Percentiles rank a stretch among this genome's conserved stretches.
phyloP scores from a whole-genome alignment of 1,140 invertebrate genomes.

The Temnothorax curvispinosus region DNA sequence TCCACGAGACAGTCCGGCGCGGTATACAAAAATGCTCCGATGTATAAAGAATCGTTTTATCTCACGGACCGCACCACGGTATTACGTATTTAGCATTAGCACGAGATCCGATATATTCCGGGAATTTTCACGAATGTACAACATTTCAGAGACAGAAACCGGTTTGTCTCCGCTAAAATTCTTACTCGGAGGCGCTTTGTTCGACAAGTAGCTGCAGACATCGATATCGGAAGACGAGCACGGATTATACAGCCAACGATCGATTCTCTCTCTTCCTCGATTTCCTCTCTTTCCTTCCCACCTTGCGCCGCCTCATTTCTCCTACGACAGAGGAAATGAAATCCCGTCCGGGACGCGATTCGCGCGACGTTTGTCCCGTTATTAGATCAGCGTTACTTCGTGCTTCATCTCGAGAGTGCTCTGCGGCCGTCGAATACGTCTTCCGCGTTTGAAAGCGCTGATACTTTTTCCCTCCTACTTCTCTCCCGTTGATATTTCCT shows the following conservation, averaged over 20 bases:
- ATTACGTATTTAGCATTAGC: background rate
- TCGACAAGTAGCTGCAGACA: conserved; percentile 73
- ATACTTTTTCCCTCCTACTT: conserved; percentile 29
- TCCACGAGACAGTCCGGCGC: background rate
- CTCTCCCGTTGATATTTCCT: conserved; percentile 60
- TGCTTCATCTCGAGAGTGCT: conserved; percentile 66
- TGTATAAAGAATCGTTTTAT: background rate
- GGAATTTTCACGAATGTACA: conserved; percentile 28
- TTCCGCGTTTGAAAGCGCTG: conserved; percentile 71
- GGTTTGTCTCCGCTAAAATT: conserved; percentile 54
- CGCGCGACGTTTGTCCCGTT: conserved; percentile 77
- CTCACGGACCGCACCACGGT: background rate
- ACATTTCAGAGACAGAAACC: conserved; percentile 12
- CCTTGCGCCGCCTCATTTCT: conserved; percentile 58
- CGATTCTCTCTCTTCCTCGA: conserved; percentile 61
- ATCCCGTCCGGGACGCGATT: conserved; percentile 76
- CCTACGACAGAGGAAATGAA: conserved; percentile 76
- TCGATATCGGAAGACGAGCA: conserved; percentile 70
- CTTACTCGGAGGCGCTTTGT: conserved; percentile 69
- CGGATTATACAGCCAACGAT: conserved; percentile 40
- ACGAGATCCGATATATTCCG: background rate
- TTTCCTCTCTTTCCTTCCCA: conserved; percentile 41
- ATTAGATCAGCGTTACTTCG: conserved; percentile 78
- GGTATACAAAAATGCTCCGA: background rate
- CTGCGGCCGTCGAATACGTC: conserved; percentile 67